A percentile compares a stretch with the other conserved stretches of the same genome.
Evolutionary conservation across 2,113 vertebrate species (phyloP).

Genomic region (Potamarius usumacintae): DNA sequence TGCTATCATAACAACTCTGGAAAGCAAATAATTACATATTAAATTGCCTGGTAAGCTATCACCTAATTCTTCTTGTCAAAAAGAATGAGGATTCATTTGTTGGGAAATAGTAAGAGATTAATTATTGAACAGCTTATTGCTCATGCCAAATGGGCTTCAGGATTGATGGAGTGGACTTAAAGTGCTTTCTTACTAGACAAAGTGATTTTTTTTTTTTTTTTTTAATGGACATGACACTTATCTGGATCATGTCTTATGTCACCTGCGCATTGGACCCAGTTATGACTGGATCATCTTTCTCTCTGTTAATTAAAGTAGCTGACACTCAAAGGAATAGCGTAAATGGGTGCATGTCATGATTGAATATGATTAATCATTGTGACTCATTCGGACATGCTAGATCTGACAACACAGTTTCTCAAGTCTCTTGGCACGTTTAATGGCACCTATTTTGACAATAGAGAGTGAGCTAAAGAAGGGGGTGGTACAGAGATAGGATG

Average conservation of each 20-base stretch:
- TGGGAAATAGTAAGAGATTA: slow-evolving; percentile 70
- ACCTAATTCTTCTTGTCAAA: slow-evolving; percentile 70
- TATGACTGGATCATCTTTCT: slow-evolving; percentile 52
- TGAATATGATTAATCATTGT: slow-evolving; percentile 8
- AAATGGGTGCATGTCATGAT: slow-evolving; percentile 27
- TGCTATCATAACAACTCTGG: slow-evolving; percentile 42
- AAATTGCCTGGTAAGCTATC: slow-evolving; percentile 73
- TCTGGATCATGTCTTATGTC: slow-evolving; percentile 21
- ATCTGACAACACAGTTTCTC: slow-evolving; percentile 1
- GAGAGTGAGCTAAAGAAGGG: background rate
- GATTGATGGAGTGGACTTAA: slow-evolving; percentile 69
- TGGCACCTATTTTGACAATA: slow-evolving; percentile 20
- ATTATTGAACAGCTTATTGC: slow-evolving; percentile 73
- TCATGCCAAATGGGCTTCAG: slow-evolving; percentile 68
- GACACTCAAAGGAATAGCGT: slow-evolving; percentile 57
- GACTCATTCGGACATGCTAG: slow-evolving; percentile 8
- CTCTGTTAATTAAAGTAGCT: slow-evolving; percentile 65
- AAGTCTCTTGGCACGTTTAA: slow-evolving; percentile 5
- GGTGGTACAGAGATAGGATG: background rate
- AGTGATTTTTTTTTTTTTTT: slow-evolving; percentile 4
- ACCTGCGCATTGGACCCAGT: slow-evolving; percentile 45
- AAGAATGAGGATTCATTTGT: slow-evolving; percentile 72
- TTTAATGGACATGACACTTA: slow-evolving; percentile 21
- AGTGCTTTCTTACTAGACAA: slow-evolving; percentile 63
- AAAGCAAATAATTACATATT: slow-evolving; percentile 69